phyloP scores from a whole-genome alignment of 2,797 vertebrate species.

The Syndactyla subalaris region DNA sequence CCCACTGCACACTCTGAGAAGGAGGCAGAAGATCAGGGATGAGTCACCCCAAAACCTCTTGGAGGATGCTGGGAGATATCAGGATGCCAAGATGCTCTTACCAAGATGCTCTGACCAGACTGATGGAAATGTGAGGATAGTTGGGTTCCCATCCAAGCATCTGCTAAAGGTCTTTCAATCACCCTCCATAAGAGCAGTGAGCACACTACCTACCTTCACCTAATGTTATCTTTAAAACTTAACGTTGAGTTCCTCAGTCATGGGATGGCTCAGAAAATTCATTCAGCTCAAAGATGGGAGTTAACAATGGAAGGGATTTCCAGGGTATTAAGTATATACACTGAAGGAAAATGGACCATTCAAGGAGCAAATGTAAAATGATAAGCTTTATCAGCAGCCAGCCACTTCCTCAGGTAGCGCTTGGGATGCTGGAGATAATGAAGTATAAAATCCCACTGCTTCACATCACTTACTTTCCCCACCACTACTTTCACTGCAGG shows the following conservation, averaged over 20 bases:
- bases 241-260: background rate
- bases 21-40: accelerated
- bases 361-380: background rate
- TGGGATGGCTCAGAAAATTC: background rate
- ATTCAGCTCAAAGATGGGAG: background rate
- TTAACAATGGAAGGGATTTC: background rate
- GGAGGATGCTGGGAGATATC: background rate
- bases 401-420: background rate
- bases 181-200: background rate
- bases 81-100: background rate
- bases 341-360: background rate
- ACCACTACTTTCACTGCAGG: background rate
- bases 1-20: background rate
- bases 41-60: background rate
- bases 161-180: background rate
- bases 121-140: background rate
- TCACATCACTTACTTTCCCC: background rate
- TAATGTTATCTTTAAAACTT: background rate
- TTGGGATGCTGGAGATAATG: background rate
- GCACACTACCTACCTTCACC: background rate
- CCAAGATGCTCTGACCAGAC: background rate
- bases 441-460: slow-evolving; percentile 3
- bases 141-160: background rate
- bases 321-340: background rate
- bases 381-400: slow-evolving; percentile 12